A percentile compares a stretch with the other conserved stretches of the same genome.
phyloP scores from a whole-genome alignment of 2,888 invertebrate genomes.

The Cryptocephalus primarius region DNA sequence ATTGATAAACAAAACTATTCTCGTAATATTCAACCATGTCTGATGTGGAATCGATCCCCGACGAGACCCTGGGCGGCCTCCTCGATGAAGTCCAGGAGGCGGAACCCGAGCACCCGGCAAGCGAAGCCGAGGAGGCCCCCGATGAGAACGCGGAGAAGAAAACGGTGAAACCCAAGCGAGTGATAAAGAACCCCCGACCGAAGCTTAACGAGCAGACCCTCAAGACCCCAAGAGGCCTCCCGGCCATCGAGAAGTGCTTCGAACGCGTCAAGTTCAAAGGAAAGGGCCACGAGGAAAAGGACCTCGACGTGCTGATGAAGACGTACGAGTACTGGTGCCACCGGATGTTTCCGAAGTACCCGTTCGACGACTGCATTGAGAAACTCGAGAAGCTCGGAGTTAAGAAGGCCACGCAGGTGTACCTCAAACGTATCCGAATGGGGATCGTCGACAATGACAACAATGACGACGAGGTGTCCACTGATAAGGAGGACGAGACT shows the following conservation, averaged over 20 bases:
- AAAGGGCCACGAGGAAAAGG: conserved; percentile 71
- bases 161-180: conserved; percentile 41
- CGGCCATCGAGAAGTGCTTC: conserved; percentile 68
- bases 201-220: conserved; percentile 60
- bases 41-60: no score
- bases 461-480: conserved; percentile 29
- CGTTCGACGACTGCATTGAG: conserved; percentile 77
- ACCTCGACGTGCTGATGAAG: conserved; percentile 69
- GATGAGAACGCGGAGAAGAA: conserved; percentile 39
- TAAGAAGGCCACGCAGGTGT: conserved; percentile 70
- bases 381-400: conserved; percentile 70
- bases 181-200: conserved; percentile 53
- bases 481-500: conserved; percentile 31
- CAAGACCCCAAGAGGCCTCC: conserved; percentile 69
- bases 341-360: conserved; percentile 77
- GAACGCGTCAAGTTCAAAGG: conserved; percentile 73
- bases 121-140: conserved; percentile 27
- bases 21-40: no score
- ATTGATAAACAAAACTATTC: no score
- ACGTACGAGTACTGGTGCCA: conserved; percentile 90
- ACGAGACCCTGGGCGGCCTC: no score
- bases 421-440: conserved; percentile 53
- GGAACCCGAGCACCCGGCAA: conserved; percentile 1
- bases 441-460: conserved; percentile 42
- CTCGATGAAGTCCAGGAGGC: no score